These are phyloP conservation scores for Hipposideros armiger DNA, from an alignment of 2,113 vertebrate species.

Conservation along the genomic window DNA sequence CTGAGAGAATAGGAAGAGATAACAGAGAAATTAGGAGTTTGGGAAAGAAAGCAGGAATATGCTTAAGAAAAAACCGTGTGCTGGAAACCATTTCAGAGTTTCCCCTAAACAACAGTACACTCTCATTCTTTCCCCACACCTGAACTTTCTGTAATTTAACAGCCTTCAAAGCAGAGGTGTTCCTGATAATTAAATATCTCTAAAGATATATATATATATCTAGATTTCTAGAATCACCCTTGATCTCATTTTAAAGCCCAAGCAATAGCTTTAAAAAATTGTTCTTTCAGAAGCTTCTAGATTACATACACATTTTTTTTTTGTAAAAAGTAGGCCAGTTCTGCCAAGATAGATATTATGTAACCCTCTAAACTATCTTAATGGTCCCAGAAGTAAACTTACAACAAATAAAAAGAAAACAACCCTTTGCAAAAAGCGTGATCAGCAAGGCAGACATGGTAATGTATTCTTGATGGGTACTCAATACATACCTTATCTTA, in stretches of 20 bases:
- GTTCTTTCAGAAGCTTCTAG: background rate
- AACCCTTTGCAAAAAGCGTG: background rate
- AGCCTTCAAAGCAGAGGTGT: background rate
- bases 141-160: background rate
- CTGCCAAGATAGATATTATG: slow-evolving; percentile 57
- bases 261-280: background rate
- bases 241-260: slow-evolving; percentile 51
- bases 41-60: background rate
- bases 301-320: slow-evolving; percentile 1
- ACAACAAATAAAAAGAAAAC: slow-evolving; percentile 50
- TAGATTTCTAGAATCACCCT: slow-evolving; percentile 15
- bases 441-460: background rate
- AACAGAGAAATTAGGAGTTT: background rate
- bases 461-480: slow-evolving; percentile 9
- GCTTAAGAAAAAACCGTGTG: background rate
- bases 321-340: slow-evolving; percentile 48
- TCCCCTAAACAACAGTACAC: accelerated
- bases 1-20: background rate
- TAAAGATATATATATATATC: background rate
- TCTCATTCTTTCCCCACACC: background rate
- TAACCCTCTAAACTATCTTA: slow-evolving; percentile 41
- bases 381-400: slow-evolving; percentile 32
- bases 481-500: background rate
- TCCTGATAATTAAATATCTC: background rate
- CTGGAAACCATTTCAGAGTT: background rate